Base-by-base conservation (phyloP, 2,888 invertebrate species). In the Spodoptera picta region DNA sequence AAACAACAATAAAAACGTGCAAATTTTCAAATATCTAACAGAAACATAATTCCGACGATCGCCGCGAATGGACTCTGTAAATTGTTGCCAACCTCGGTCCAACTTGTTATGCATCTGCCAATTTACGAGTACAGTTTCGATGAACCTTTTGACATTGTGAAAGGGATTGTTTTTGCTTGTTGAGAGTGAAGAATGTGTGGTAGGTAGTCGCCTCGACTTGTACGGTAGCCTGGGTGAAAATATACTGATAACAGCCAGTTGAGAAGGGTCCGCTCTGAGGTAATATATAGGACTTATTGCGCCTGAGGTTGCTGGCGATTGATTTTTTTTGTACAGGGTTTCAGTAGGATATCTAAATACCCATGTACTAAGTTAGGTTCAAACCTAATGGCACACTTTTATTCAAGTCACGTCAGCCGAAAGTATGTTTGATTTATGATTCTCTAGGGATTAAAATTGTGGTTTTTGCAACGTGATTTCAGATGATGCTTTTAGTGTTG, bases 41-140 rank as follows among this genome's bases (percentile, higher is more conserved):
- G 66, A 80, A 81, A 82, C 78, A 80, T 83, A 81, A 84, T 81
- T 80, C 74, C 70, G 65, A 65, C 73, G 75, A 79, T 81, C 71
- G 73, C 75, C 83, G 80, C 83, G 82, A 83, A 83, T 78, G 79
- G 80, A 83, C 83, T 82, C 83, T 66, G 81, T 81, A 81, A 83
- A 83, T 83, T 82, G 83, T 83, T 83, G 76, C 66, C 64, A 79
- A 80, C 74, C 81, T 77, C 77, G 75, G 74, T 70, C 73, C 74
- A 79, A 86, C 82, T 85, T 82, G 83, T 81, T 85, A 83, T 74
- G 77, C 76, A 75, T 73, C 61, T 58, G 61, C 80, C 66, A 75
- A 73, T 49, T 66, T 81, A 60, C 19, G 4, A 23, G 1, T 61
- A 45, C 75, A 57, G 47, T 36, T 56, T 10, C 4, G 0, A n/a